Evolutionary conservation across 2,113 vertebrate species (phyloP).

Genomic region (Otus sunia): DNA sequence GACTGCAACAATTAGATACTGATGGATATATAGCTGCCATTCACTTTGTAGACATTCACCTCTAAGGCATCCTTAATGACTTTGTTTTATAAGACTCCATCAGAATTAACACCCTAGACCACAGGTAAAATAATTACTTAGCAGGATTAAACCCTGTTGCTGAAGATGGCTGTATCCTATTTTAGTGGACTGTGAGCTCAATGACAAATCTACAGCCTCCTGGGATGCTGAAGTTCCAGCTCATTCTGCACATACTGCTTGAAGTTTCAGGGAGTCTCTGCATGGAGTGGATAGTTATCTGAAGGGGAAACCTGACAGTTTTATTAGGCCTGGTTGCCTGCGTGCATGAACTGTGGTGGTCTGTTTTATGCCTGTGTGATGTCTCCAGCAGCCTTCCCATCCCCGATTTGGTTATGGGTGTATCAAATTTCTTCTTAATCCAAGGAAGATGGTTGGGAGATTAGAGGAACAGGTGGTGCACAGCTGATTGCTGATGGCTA

Average conservation of each 20-base stretch:
- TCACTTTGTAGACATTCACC: not conserved
- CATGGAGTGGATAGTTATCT: not conserved
- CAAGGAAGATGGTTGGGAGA: not conserved
- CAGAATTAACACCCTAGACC: constrained; percentile 7
- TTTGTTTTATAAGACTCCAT: constrained; percentile 35
- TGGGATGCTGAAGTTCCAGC: not conserved
- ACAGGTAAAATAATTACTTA: constrained; percentile 42
- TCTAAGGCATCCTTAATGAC: not conserved
- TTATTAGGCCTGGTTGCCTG: not conserved
- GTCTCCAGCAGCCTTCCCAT: not conserved
- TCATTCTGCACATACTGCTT: not conserved
- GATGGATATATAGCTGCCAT: constrained; percentile 42
- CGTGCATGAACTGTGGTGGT: not conserved
- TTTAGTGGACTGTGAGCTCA: not conserved
- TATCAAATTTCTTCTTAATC: not conserved
- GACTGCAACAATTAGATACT: constrained; percentile 19
- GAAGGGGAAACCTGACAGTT: not conserved
- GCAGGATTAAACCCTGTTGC: not conserved
- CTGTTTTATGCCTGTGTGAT: not conserved
- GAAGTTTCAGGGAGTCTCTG: not conserved
- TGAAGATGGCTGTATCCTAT: not conserved
- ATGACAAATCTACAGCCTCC: not conserved
- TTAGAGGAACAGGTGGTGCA: constrained; percentile 32
- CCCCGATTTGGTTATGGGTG: not conserved
- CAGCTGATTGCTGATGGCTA: constrained; percentile 35